A percentile compares a stretch with the other conserved stretches of the same genome.
These are phyloP conservation scores for Acrocera orbiculus DNA, from an alignment of 2,888 invertebrate genomes.

Conservation along the genomic window DNA sequence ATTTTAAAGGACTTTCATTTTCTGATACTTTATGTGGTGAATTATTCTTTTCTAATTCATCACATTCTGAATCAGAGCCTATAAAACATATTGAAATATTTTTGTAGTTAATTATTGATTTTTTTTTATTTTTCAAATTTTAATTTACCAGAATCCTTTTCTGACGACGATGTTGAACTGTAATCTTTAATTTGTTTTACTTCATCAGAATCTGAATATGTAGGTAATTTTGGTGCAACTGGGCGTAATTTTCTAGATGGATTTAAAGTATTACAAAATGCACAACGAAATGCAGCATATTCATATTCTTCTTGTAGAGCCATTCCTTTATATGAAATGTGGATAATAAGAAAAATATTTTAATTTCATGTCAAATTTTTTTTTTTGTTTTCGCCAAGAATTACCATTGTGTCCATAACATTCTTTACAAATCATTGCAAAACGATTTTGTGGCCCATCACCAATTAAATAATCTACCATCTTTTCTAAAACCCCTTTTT, in stretches of 20 bases:
- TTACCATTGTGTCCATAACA: constrained; percentile 88
- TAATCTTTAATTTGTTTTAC: background rate
- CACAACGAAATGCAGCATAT: constrained; percentile 70
- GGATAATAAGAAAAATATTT: too few relatives aligned
- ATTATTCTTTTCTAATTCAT: constrained; percentile 2
- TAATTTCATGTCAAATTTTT: too few relatives aligned
- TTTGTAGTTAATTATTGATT: background rate
- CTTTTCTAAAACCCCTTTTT: constrained; percentile 68
- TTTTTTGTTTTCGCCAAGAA: constrained; percentile 10
- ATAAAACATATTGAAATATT: background rate
- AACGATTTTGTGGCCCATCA: constrained; percentile 87
- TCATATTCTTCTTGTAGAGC: constrained; percentile 53
- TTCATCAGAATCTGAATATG: constrained; percentile 1
- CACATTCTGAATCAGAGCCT: constrained; percentile 9
- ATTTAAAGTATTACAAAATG: constrained; percentile 75
- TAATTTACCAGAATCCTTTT: constrained; percentile 10
- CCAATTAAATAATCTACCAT: constrained; percentile 88
- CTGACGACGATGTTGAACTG: constrained; percentile 12
- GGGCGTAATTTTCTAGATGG: constrained; percentile 77
- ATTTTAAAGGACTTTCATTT: too few relatives aligned
- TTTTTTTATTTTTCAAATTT: background rate
- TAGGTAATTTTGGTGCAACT: constrained; percentile 42
- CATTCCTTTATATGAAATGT: constrained; percentile 53
- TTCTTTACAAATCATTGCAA: constrained; percentile 81
- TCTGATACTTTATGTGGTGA: too few relatives aligned